Percentiles rank a stretch among this genome's conserved stretches.
phyloP scores from a whole-genome alignment of 1,140 invertebrate species.

The Eumeta japonica region DNA sequence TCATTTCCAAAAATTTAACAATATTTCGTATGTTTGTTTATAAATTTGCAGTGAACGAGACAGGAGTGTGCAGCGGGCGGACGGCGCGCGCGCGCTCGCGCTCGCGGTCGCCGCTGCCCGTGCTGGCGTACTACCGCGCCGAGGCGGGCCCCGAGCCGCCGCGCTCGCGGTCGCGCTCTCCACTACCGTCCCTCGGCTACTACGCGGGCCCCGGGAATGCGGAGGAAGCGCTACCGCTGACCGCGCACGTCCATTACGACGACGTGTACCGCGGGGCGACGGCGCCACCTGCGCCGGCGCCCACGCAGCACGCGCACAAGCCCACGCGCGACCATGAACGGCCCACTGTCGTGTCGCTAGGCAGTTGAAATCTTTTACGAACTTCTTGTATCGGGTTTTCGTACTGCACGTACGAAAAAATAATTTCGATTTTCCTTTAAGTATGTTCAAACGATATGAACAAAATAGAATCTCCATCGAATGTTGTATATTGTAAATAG shows the following conservation, averaged over 20 bases:
- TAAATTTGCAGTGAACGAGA: slow-evolving; percentile 12
- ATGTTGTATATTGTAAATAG: too few relatives aligned
- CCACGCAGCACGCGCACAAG: slow-evolving; percentile 11
- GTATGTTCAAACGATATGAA: too few relatives aligned
- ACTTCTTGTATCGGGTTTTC: too few relatives aligned
- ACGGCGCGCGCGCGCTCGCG: slow-evolving; percentile 6
- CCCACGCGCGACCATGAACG: slow-evolving; percentile 20
- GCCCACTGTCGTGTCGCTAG: slow-evolving; percentile 40
- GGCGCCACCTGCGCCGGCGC: slow-evolving; percentile 16
- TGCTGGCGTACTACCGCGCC: slow-evolving; percentile 11
- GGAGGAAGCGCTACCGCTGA: too few relatives aligned
- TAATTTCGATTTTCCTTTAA: too few relatives aligned
- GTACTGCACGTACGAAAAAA: too few relatives aligned
- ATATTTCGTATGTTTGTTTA: too few relatives aligned
- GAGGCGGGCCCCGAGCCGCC: not conserved
- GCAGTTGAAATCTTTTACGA: too few relatives aligned
- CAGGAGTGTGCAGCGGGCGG: slow-evolving; percentile 4
- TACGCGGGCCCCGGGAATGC: not conserved
- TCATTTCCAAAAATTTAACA: too few relatives aligned
- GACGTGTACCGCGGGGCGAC: too few relatives aligned
- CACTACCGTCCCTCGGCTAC: not conserved
- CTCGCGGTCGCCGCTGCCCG: slow-evolving; percentile 26
- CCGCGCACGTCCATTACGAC: too few relatives aligned
- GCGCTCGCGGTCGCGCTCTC: not conserved
- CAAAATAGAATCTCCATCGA: too few relatives aligned